Base-by-base conservation (phyloP, 2,888 invertebrate genomes). In the Drosophila paramelanica region DNA sequence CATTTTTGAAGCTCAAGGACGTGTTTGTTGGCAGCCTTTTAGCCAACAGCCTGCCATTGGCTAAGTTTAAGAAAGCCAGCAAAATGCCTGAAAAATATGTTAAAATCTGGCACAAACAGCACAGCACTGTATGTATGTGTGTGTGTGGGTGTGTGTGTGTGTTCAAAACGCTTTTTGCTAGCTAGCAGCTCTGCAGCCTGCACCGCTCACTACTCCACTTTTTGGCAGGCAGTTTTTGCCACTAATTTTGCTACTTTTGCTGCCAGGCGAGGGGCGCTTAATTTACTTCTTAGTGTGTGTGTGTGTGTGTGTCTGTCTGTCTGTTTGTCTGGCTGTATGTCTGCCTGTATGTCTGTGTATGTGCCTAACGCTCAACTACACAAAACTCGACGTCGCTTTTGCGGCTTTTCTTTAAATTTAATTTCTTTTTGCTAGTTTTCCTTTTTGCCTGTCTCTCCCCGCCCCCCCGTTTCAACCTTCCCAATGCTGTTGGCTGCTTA, bases 371-470 rank as follows among this genome's bases (percentile, higher is more conserved):
- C 79, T 70, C 66, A 72, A 81, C 73, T 60, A 72, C 46, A 77
- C 27, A 73, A 67, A 67, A 78, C 64, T 77, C 57, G 64, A 74
- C 69, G 75, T 64, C 43, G 60, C 52, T 56, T 61, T 55, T 52
- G 58, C 67, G 25, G 55, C 61, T 77, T 85, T 83, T 81, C 87
- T 83, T 83, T 84, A 84, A 84, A 84, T 87, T 84, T 87, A 87
- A 84, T 84, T 87, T 87, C 79, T 87, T 86, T 87, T 79, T 84
- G 87, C 79, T 87, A 84, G 81, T 87, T 86, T 83, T 82, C 68
- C 59, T 55, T 49, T 55, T 46, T 33, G 7, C 42, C 17, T 14
- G 2, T 31, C 17, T 25, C 33, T 17, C 17, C 14, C 4, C 17
- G 39, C 41, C 39, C 7, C 23, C 10, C 14, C 23, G 23, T 13